These are phyloP conservation scores for Meloidogyne exigua DNA, from an alignment of 1,140 invertebrate species.

Conservation along the genomic window DNA sequence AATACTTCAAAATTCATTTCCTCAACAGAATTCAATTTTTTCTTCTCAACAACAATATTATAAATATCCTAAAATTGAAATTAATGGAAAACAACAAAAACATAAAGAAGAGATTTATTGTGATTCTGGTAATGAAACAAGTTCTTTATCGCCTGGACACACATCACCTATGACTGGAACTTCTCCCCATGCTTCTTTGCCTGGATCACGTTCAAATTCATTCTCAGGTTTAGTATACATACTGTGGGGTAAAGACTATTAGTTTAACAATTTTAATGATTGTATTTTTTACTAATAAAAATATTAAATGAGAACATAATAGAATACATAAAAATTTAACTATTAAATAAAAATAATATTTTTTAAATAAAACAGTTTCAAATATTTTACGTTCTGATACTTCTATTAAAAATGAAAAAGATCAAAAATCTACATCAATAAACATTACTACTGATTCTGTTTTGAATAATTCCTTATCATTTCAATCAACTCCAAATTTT, in stretches of 20 bases:
- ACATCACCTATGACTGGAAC: conserved; percentile 23
- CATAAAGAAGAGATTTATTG: conserved; percentile 7
- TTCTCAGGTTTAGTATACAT: too few relatives aligned
- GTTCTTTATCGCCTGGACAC: conserved; percentile 33
- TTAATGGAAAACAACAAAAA: not conserved
- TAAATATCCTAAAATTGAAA: not conserved
- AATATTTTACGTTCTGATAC: not conserved
- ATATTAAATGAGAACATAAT: too few relatives aligned
- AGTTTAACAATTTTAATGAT: too few relatives aligned
- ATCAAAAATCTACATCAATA: not conserved
- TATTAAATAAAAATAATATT: too few relatives aligned
- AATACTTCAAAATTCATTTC: conserved; percentile 12
- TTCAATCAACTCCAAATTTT: not conserved
- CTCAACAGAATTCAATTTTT: not conserved
- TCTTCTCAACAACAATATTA: conserved; percentile 9
- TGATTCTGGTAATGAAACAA: conserved; percentile 36
- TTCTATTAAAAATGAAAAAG: not conserved
- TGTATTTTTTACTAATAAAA: too few relatives aligned
- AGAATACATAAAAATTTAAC: too few relatives aligned
- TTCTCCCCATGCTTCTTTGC: conserved; percentile 33
- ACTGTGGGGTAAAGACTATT: too few relatives aligned
- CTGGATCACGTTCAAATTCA: conserved; percentile 29
- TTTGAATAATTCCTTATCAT: not conserved
- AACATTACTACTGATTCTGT: not conserved
- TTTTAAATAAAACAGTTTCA: not conserved